Evolutionary conservation across 2,888 invertebrate genomes (phyloP).

Genomic region (Julus scanicus): DNA sequence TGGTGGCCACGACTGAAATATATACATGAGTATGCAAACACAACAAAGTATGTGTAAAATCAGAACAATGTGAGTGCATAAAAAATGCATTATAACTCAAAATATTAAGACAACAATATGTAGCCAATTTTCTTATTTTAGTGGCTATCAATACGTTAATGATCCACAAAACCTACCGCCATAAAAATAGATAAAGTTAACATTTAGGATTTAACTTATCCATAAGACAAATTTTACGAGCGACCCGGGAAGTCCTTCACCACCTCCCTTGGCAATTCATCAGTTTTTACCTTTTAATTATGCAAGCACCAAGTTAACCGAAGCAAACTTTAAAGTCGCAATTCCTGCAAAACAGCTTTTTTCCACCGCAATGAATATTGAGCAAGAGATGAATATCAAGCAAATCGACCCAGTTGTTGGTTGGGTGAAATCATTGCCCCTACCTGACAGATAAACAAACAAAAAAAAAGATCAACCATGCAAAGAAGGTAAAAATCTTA

Average conservation of each 20-base stretch:
- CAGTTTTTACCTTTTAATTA: slow-evolving; percentile 11
- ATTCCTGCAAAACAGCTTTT: not conserved
- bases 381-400: slow-evolving; percentile 8
- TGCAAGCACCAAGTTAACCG: not conserved
- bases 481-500: not conserved
- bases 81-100: not conserved
- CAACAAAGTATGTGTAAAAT: not conserved
- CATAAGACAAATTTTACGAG: not conserved
- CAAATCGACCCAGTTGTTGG: slow-evolving; percentile 10
- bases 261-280: not conserved
- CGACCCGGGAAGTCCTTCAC: not conserved
- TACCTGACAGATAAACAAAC: not conserved
- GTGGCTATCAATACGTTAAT: not conserved
- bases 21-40: too few species aligned
- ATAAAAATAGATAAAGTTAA: not conserved
- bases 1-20: too few species aligned
- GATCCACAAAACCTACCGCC: not conserved
- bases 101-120: not conserved
- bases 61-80: not conserved
- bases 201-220: not conserved
- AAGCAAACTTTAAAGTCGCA: not conserved
- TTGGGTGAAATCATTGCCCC: not conserved
- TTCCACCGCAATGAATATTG: not conserved
- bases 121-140: not conserved
- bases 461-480: not conserved